Base-by-base conservation (phyloP, 1,140 invertebrate genomes). In the Arion vulgaris region DNA sequence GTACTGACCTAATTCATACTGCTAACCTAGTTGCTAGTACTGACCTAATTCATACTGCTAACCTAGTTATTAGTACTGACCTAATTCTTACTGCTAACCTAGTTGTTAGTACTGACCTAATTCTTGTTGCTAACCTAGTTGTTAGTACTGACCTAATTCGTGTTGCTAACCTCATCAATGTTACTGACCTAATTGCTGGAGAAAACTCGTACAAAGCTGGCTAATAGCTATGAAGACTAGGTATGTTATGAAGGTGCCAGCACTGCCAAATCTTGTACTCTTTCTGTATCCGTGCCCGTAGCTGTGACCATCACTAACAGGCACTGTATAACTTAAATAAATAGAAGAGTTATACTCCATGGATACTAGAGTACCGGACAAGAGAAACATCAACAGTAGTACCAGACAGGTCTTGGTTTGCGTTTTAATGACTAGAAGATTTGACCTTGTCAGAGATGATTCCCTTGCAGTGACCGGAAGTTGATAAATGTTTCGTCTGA, bases 331-430 rank as follows among this genome's bases (percentile, higher is more conserved):
- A 17, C n/a, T 39, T 28, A 75, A 15, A 34, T 49, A 34, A 4
- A 34, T 1, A n/a, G 76, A 23, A 19, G 76, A 36, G 9, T 23
- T 62, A n/a, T 49, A 78, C 34, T 78, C 76, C 4, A 78, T n/a
- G 39, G 53, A 36, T 36, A 23, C 13, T 32, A 26, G 0, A 13
- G 53, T 1, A 36, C 57, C 66, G 34, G 51, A 36, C 53, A 78
- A n/a, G 32, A 36, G 66, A 36, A 78, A 66, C 62, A 39, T 34
- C 76, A 78, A 53, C 1, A 66, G 2, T 2, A 78, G 51, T 23
- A 38, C 34, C 28, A 78, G n/a, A 23, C 28, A 11, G 19, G 66
- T n/a, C 15, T 39, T 23, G 2, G 15, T 28, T 1, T 66, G 2
- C 9, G 32, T 26, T 23, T 41, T 78, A 9, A 68, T 19, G 23